Evolutionary conservation across 2,797 vertebrate genomes (phyloP), one percentile per base, ranked within the genome.

Genomic region (Malacoctenus gilli): DNA sequence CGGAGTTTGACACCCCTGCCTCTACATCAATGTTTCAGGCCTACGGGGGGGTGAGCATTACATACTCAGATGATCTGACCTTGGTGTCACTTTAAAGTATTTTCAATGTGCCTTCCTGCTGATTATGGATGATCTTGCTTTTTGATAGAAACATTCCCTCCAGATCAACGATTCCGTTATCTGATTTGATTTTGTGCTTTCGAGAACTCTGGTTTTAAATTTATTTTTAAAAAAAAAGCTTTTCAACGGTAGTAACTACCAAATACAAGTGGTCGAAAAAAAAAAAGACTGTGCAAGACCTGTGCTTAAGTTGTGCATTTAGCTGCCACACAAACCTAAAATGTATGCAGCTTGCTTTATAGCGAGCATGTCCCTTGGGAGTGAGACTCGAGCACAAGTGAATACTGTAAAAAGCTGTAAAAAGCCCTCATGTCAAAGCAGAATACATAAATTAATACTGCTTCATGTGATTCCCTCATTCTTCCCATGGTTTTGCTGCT

Each of bases 241-340:
- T 82, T 91, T 85, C 68, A 42, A 64, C 18, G 21, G 60, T 87
- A 89, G 89, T 82, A 88, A 82, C 83, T 85, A 87, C 85, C 78
- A 87, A 79, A 89, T 90, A 91, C 80, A 90, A 92, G 92, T 89
- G 86, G 85, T 84, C 40, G 68, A 84, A 79, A 86, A 90, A 91
- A 83, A 85, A 89, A 89, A 92, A 81, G 63, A 85, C 70, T 89
- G 85, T 87, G 85, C 84, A 87, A 87, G 79, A 87, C 59, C 80
- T 82, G 77, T 88, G 87, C 81, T 86, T 77, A 65, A 77, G 74
- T 80, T 85, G 79, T 88, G 76, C 82, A 85, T 83, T 74, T 76
- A 78, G 73, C 72, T 74, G 55, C 76, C 61, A 75, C 56, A 75
- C 60, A 58, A 72, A 54, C 55, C 53, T 71, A 66, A 73, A 73